Conservation (phyloP, 2,113 vertebrate genomes). For the Notarius quadriscutis region DNA sequence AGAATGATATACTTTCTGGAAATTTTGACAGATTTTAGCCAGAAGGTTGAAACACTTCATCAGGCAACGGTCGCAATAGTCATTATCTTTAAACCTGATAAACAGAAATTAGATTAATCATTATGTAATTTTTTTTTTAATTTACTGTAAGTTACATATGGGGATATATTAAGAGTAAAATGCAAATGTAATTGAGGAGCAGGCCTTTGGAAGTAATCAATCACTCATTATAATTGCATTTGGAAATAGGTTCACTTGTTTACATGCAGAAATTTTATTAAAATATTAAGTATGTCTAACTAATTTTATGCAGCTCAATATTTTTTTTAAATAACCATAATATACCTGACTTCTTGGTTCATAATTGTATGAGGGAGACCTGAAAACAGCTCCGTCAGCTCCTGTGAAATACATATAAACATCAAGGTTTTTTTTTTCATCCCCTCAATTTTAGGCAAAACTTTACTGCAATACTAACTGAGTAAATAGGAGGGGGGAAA, state of each 20-base stretch:
- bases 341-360: neutral
- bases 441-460: neutral
- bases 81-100: constrained; percentile 51
- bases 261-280: neutral
- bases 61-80: constrained; percentile 61
- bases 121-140: neutral
- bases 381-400: constrained; percentile 3
- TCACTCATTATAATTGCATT: neutral
- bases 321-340: neutral
- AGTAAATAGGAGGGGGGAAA: neutral
- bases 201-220: neutral
- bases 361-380: neutral
- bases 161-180: neutral
- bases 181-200: neutral
- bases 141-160: neutral
- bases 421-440: neutral
- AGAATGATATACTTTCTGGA: neutral
- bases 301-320: neutral
- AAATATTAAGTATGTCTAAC: neutral
- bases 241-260: neutral
- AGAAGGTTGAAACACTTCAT: constrained; percentile 59
- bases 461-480: neutral
- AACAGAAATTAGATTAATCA: neutral
- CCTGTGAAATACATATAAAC: neutral
- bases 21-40: constrained; percentile 59